These are phyloP conservation scores for Pyrrhia umbra DNA, from an alignment of 2,888 invertebrate species.

Conservation along the genomic window DNA sequence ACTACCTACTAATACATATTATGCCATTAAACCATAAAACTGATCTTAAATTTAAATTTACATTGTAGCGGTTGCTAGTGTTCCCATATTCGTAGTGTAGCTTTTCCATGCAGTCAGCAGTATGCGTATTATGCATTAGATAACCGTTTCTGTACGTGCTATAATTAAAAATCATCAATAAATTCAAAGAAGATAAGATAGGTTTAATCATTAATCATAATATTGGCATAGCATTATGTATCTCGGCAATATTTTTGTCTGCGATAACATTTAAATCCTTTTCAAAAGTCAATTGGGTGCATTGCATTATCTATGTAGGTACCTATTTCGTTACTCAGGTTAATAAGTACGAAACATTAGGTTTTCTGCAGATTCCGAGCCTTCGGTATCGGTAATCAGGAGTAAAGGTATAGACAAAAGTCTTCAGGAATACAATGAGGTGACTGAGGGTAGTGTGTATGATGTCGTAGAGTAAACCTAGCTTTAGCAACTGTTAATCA, in stretches of 20 bases:
- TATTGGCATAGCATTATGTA: slow-evolving; percentile 14
- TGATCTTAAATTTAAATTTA: no score
- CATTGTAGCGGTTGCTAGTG: slow-evolving; percentile 20
- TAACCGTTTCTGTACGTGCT: slow-evolving; percentile 28
- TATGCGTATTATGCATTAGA: slow-evolving; percentile 8
- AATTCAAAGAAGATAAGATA: slow-evolving; percentile 18
- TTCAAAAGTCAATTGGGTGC: not conserved
- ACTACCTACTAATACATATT: no score
- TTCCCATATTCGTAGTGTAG: not conserved
- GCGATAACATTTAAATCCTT: slow-evolving; percentile 6
- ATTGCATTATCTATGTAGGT: not conserved
- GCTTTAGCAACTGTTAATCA: no score
- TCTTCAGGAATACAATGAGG: no score
- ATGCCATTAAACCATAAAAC: no score
- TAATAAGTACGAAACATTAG: not conserved
- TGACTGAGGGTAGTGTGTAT: no score
- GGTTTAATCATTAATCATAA: slow-evolving; percentile 22
- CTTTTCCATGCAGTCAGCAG: slow-evolving; percentile 19
- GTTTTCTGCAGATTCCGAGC: not conserved
- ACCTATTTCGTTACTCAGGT: not conserved
- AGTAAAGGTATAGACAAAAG: no score
- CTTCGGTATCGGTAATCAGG: no score
- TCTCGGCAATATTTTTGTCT: not conserved
- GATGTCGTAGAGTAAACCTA: no score
- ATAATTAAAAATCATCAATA: slow-evolving; percentile 14